Base-by-base conservation (phyloP, 2,888 invertebrate species). In the Choristoneura rosaceana region DNA sequence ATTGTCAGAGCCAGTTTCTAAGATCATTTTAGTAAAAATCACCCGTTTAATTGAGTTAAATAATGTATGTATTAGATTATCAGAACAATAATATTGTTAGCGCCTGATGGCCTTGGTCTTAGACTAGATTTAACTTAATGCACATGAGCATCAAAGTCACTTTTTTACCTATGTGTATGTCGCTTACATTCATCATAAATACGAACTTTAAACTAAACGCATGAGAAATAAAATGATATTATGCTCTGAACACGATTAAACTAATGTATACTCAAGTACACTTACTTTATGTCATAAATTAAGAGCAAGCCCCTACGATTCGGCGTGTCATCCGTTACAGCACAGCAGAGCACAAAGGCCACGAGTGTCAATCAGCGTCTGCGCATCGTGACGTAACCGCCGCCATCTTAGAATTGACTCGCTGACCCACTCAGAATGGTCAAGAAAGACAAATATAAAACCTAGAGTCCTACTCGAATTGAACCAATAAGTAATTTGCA, bases 341-440 rank as follows among this genome's bases (percentile, higher is more conserved):
- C 68, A 71, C 55, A 58, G 47, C 68, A 77, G 77, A 82, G 82
- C 86, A 84, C 43, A 84, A 87, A 85, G 88, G 79, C 87, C 86
- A 76, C 85, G 88, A 88, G 85, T 82, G 83, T 86, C 86, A 88
- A 90, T 88, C 88, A 87, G 80, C 84, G 82, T 81, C 76, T 81
- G 84, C 84, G 82, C 81, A 80, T 74, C 68, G 69, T 82, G 78
- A 86, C 85, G 85, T 87, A 86, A 87, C 77, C 75, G 80, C 79
- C 79, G 87, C 88, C 86, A 88, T 88, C 82, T 87, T 87, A 80
- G 74, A 76, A 76, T 77, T 73, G 74, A 75, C 77, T 78, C 74
- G 75, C 69, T 80, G 79, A 79, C 76, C 76, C 74, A 71, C 50
- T 62, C 8, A 12, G 25, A 25, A 41, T 66, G 12, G 41, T 65